Conservation (phyloP, 2,113 vertebrate genomes). For the Tretioscincus oriximinensis region DNA sequence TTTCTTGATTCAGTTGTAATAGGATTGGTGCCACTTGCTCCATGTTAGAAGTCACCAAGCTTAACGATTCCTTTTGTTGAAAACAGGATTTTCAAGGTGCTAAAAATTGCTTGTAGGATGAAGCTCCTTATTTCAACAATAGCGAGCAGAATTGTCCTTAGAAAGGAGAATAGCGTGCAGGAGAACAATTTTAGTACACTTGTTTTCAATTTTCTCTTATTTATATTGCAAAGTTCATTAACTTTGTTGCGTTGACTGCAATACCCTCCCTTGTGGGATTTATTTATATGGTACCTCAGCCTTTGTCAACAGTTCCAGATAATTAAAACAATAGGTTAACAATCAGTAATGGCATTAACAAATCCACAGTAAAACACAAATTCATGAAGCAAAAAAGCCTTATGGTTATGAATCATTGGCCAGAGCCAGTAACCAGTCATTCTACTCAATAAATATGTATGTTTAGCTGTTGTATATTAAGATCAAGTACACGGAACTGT, state of each 20-base stretch:
- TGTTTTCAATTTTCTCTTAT: neutral
- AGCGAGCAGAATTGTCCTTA: neutral
- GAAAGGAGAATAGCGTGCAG: neutral
- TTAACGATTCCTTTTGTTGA: neutral
- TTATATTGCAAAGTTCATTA: neutral
- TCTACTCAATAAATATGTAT: no score
- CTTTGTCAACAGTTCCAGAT: no score
- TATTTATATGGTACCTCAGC: no score
- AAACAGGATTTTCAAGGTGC: neutral
- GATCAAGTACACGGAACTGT: no score
- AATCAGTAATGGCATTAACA: no score
- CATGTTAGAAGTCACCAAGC: neutral
- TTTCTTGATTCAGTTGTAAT: conserved; percentile 13
- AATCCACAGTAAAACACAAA: no score
- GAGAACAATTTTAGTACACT: neutral
- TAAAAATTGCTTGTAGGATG: neutral
- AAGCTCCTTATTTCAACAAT: conserved; percentile 6
- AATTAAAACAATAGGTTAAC: no score
- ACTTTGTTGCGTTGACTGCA: neutral
- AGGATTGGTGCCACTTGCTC: neutral
- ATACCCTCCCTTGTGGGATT: neutral
- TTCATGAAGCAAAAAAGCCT: neutral
- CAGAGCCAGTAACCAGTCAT: no score
- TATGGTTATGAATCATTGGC: neutral
- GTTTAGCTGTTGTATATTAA: no score